Conservation (phyloP, 2,888 invertebrate species). For the Ctenicera cuprea region DNA sequence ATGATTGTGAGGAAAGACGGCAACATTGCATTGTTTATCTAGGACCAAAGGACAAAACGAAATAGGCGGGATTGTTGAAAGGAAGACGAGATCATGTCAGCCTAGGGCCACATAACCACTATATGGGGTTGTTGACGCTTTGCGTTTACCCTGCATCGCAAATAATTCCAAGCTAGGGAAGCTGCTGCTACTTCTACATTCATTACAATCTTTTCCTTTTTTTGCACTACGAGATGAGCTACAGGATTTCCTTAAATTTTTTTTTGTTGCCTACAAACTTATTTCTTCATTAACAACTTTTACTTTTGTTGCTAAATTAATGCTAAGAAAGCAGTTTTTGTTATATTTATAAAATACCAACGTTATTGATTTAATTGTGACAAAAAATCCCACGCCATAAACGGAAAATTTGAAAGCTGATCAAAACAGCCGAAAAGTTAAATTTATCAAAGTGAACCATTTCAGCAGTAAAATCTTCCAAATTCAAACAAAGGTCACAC, state of each 20-base stretch:
- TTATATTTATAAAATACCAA: too few species aligned
- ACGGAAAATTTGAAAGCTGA: too few species aligned
- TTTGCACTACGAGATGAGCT: conserved; percentile 1
- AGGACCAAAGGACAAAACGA: conserved; percentile 33
- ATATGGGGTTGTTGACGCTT: conserved; percentile 35
- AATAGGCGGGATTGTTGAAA: conserved; percentile 27
- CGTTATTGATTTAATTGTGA: too few species aligned
- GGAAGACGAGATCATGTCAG: conserved; percentile 33
- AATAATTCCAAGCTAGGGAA: conserved; percentile 21
- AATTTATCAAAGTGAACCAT: too few species aligned
- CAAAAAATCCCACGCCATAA: too few species aligned
- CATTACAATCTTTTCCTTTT: conserved; percentile 1
- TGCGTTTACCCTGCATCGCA: conserved; percentile 20
- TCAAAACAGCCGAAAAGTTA: too few species aligned
- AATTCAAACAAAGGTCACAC: too few species aligned
- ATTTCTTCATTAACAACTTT: background rate
- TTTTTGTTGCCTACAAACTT: background rate
- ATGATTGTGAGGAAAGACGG: conserved; percentile 14
- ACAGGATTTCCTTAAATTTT: background rate
- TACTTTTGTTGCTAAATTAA: background rate
- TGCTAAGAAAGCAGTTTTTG: too few species aligned
- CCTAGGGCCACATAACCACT: conserved; percentile 38
- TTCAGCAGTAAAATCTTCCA: too few species aligned
- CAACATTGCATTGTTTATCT: conserved; percentile 41
- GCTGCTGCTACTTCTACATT: background rate